Base-by-base conservation (phyloP, 2,797 vertebrate genomes). In the Champsocephalus gunnari region DNA sequence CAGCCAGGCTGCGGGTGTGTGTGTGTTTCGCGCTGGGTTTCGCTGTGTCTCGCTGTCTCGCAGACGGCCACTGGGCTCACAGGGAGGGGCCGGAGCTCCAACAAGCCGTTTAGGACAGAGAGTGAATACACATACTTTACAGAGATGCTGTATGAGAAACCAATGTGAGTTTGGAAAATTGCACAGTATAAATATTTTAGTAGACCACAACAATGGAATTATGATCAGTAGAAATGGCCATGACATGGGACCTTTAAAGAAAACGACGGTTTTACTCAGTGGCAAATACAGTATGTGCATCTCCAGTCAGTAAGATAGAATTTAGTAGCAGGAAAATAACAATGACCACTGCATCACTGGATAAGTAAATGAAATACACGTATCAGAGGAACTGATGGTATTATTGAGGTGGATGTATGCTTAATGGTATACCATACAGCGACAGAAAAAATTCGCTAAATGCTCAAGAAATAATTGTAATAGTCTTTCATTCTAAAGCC, bases 181-280 rank as follows among this genome's bases (percentile, higher is more conserved):
- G 28, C 28, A 28, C 28, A n/a, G n/a, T n/a, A n/a, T n/a, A n/a
- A n/a, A n/a, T n/a, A 1, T 28, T 28, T 5, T 28, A 28, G 28
- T 28, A 28, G 4, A 28, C 4, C 28, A 5, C 28, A 28, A 28
- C 4, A 28, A 28, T 28, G 28, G 28, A 28, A 28, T 28, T 28
- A 28, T 28, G 28, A 28, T 28, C 28, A 28, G 28, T 28, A 28
- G 28, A 28, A 28, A 28, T 28, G 28, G 28, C 4, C 28, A 28
- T 28, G 28, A 28, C 28, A 28, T 28, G 28, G 28, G 28, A 28
- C 28, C 28, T 60, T 59, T 16, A 38, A 54, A 21, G n/a, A 51
- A 69, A 69, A 69, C 24, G 13, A 12, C 21, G 41, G 8, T 57
- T 54, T 80, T 48, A 43, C 2, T 74, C 21, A 16, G 16, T 50